phyloP scores from a whole-genome alignment of 2,888 invertebrate genomes.

The Abscondita cerata region DNA sequence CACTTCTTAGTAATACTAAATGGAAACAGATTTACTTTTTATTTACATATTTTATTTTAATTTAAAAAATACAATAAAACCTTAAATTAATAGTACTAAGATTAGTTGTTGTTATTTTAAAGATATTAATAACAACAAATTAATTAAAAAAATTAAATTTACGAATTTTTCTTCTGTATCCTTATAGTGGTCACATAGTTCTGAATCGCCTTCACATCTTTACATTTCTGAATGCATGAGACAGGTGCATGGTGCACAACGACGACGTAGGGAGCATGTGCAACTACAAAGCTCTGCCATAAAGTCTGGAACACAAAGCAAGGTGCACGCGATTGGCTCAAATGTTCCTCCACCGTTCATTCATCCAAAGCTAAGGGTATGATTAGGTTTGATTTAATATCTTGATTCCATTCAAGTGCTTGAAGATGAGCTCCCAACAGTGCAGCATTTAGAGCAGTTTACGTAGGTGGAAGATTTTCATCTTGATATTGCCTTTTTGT shows the following conservation, averaged over 20 bases:
- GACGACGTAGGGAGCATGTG: conserved; percentile 1
- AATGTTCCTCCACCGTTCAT: neutral
- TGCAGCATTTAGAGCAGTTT: neutral
- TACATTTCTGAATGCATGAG: neutral
- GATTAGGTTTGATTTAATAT: no score
- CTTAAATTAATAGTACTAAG: no score
- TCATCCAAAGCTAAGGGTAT: neutral
- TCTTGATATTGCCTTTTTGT: no score
- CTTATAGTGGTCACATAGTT: conserved; percentile 1
- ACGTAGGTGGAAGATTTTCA: neutral
- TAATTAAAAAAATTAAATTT: no score
- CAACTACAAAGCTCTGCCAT: conserved; percentile 2
- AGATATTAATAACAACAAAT: no score
- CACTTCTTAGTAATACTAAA: no score
- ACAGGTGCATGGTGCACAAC: conserved; percentile 1
- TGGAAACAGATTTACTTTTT: no score
- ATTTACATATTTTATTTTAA: no score
- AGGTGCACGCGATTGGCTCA: conserved; percentile 8
- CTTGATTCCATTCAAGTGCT: no score
- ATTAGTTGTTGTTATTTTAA: no score
- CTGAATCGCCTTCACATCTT: neutral
- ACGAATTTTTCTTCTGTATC: conserved; percentile 2
- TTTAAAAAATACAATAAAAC: no score
- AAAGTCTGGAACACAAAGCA: conserved; percentile 5
- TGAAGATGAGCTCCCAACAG: conserved; percentile 2